phyloP scores from a whole-genome alignment of 2,113 vertebrate species.

The Pholis gunnellus region DNA sequence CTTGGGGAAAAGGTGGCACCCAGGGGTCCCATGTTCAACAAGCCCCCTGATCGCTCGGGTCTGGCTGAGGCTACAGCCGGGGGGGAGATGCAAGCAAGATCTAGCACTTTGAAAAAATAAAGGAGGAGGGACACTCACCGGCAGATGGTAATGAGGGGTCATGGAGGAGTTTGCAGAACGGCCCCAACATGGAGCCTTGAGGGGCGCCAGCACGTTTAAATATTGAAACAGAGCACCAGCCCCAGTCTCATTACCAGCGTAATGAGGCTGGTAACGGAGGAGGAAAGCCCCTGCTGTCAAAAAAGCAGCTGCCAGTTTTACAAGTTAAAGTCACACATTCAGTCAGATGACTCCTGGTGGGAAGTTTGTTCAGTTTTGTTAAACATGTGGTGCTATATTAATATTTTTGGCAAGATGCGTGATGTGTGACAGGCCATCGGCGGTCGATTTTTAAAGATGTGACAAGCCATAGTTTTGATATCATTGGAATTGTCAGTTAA shows the following conservation, averaged over 20 bases:
- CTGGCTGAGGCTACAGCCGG: conserved; percentile 38
- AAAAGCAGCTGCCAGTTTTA: conserved; percentile 58
- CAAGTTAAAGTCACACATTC: conserved; percentile 50
- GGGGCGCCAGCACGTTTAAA: conserved; percentile 70
- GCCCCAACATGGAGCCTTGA: conserved; percentile 63
- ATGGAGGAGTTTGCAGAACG: conserved; percentile 58
- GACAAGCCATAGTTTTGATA: neutral
- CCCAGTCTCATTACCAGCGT: conserved; percentile 68
- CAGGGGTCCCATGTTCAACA: conserved; percentile 77
- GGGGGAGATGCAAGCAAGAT: conserved; percentile 47
- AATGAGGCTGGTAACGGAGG: conserved; percentile 65
- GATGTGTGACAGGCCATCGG: neutral
- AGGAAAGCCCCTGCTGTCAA: conserved; percentile 40
- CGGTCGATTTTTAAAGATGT: neutral
- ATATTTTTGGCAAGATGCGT: conserved; percentile 39
- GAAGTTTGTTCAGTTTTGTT: conserved; percentile 53
- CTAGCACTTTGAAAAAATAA: conserved; percentile 58
- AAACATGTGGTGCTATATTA: conserved; percentile 39
- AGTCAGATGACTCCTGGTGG: conserved; percentile 39
- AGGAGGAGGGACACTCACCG: conserved; percentile 46
- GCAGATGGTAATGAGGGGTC: conserved; percentile 75
- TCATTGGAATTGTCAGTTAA: neutral
- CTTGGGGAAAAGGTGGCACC: conserved; percentile 56
- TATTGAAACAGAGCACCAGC: conserved; percentile 74
- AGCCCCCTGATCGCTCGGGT: conserved; percentile 66